These are phyloP conservation scores for Callionymus lyra DNA, from an alignment of 2,113 vertebrate genomes.

Conservation along the genomic window DNA sequence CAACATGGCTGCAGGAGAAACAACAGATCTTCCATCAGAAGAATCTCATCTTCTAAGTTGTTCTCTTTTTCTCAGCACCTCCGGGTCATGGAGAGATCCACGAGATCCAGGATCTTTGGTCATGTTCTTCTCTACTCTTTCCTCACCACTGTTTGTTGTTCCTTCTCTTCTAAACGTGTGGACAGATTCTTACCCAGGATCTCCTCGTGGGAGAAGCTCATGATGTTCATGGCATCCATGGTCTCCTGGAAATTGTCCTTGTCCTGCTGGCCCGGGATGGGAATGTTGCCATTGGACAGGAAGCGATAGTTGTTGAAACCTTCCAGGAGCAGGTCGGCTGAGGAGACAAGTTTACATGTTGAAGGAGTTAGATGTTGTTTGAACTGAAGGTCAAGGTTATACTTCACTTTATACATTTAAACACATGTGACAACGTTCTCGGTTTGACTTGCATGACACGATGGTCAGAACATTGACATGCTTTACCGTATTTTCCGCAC, in stretches of 20 bases:
- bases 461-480: too few relatives aligned
- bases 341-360: slow-evolving; percentile 11
- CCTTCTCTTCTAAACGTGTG: background rate
- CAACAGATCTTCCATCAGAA: background rate
- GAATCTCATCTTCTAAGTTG: too few relatives aligned
- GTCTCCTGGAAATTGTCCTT: slow-evolving; percentile 99
- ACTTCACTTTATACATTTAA: too few relatives aligned
- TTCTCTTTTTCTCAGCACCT: too few relatives aligned
- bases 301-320: slow-evolving; percentile 91
- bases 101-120: too few relatives aligned
- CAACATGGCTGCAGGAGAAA: slow-evolving; percentile 78
- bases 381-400: too few relatives aligned
- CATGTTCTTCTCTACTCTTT: background rate
- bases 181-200: slow-evolving; percentile 52
- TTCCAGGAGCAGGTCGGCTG: slow-evolving; percentile 88
- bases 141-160: background rate
- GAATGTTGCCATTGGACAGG: slow-evolving; percentile 89
- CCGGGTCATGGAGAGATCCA: too few relatives aligned
- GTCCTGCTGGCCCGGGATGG: slow-evolving; percentile 95
- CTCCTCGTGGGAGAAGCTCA: slow-evolving; percentile 95
- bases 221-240: slow-evolving; percentile 98
- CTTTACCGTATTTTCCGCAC: too few relatives aligned
- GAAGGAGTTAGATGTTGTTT: too few relatives aligned
- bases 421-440: too few relatives aligned
- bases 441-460: too few relatives aligned